Evolutionary conservation across 2,797 vertebrate species (phyloP), one percentile per base, ranked within the genome.

Genomic region (Spheniscus humboldti): DNA sequence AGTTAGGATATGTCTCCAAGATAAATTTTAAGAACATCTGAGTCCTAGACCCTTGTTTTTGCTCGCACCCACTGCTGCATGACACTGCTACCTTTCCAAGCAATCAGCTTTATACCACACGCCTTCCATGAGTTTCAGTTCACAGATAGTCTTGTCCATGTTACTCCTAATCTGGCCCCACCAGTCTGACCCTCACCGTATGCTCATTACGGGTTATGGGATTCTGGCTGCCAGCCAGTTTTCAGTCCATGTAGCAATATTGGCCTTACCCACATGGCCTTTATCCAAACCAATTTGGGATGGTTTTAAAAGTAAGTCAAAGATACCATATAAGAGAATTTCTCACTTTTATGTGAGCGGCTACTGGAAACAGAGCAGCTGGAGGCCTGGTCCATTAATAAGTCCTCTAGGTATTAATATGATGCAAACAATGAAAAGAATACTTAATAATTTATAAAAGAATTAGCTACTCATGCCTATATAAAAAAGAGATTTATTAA

Each of bases 391-490:
- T 35, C 53, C 18, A 22, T 37, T 73, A 82, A 63, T 62, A 88
- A 87, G 12, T 67, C 88, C 39, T 41, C 3, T 11, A 50, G 39
- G 35, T 63, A 86, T 76, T 82, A 77, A 59, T 41, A 55, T 6
- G 19, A 87, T 77, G 41, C 33, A 60, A 88, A 67, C 22, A 77
- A 68, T 69, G 15, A 90, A 92, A 95, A 75, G 45, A 90, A 57
- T 43, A 43, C 18, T 86, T 80, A 93, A 92, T 93, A 82, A 92
- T 77, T 94, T 82, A 88, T 86, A 50, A 55, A 85, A 80, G 8
- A 89, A 83, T 80, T 83, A 64, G 33, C 37, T 87, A 60, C 19
- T 81, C 5, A 5, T 60, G 33, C 18, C 33, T 30, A 73, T 50
- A 55, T 45, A 41, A 75, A 72, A 50, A 52, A 74, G 11, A 45